Evolutionary conservation across 2,113 vertebrate species (phyloP).

Genomic region (Tragelaphus imberbis): DNA sequence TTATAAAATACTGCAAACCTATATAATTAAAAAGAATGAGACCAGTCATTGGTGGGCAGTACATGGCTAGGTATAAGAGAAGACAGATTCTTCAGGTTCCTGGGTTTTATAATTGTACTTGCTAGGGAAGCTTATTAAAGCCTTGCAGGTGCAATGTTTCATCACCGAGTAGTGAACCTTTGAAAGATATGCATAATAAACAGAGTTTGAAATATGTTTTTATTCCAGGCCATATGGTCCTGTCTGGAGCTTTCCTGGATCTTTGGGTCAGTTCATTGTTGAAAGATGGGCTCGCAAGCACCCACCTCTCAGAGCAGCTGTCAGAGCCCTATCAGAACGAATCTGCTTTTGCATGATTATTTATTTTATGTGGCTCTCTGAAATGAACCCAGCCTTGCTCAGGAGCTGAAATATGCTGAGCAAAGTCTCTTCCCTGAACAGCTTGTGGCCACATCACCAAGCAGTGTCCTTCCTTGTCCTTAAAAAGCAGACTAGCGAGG

Average conservation of each 20-base stretch:
- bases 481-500: slow-evolving; percentile 55
- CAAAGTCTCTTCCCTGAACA: slow-evolving; percentile 71
- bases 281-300: slow-evolving; percentile 58
- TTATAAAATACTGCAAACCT: slow-evolving; percentile 64
- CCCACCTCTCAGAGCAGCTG: slow-evolving; percentile 69
- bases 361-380: slow-evolving; percentile 61
- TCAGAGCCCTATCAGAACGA: slow-evolving; percentile 67
- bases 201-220: slow-evolving; percentile 68
- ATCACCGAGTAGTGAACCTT: slow-evolving; percentile 61
- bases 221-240: slow-evolving; percentile 56
- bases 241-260: slow-evolving; percentile 60
- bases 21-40: slow-evolving; percentile 76
- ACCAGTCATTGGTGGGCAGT: slow-evolving; percentile 48
- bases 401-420: slow-evolving; percentile 71
- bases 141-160: slow-evolving; percentile 66
- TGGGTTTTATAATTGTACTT: slow-evolving; percentile 69
- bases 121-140: slow-evolving; percentile 71
- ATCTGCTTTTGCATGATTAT: slow-evolving; percentile 71
- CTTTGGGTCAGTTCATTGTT: slow-evolving; percentile 70
- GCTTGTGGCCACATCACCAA: slow-evolving; percentile 67
- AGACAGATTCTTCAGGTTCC: slow-evolving; percentile 55
- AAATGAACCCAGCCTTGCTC: slow-evolving; percentile 36
- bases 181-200: slow-evolving; percentile 71
- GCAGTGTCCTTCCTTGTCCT: slow-evolving; percentile 72
- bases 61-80: slow-evolving; percentile 35